Percentiles rank a stretch among this genome's conserved stretches.
Evolutionary conservation across 2,888 invertebrate species (phyloP).

Genomic region (Drosophila flavopinicola): DNA sequence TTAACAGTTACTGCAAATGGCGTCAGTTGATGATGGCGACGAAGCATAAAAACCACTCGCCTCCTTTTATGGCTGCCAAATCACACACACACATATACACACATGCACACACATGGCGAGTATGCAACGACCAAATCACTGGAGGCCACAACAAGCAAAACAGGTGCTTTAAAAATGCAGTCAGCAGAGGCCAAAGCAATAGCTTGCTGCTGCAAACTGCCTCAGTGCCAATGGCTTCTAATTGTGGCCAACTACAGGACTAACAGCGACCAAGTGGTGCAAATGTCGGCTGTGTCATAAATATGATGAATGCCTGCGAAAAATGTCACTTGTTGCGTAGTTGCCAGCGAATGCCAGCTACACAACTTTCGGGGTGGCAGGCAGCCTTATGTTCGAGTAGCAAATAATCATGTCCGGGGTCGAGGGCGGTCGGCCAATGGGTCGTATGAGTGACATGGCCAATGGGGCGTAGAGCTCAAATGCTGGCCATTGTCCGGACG

Average conservation of each 20-base stretch:
- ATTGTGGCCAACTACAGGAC: conserved; percentile 41
- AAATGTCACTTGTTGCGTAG: conserved; percentile 81
- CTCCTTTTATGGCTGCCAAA: conserved; percentile 65
- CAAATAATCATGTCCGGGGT: conserved; percentile 75
- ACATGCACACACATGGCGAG: conserved; percentile 56
- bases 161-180: conserved; percentile 28
- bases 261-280: conserved; percentile 35
- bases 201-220: conserved; percentile 17
- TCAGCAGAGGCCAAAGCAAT: conserved; percentile 5
- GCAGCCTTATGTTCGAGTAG: conserved; percentile 76
- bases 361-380: conserved; percentile 7
- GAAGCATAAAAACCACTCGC: conserved; percentile 75
- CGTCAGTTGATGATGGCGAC: conserved; percentile 72
- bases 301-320: conserved; percentile 82
- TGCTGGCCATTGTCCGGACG: conserved; percentile 50
- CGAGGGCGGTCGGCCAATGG: conserved; percentile 39
- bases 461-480: conserved; percentile 51
- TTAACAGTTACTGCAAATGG: conserved; percentile 66
- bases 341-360: conserved; percentile 16
- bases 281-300: conserved; percentile 62
- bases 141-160: conserved; percentile 29
- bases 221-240: conserved; percentile 54
- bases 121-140: conserved; percentile 62
- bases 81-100: conserved; percentile 54
- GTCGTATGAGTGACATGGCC: conserved; percentile 73